Evolutionary conservation across 92 coral and sea anemone genomes (phyloP), one percentile per base, ranked within the genome.

Genomic region (Meandrina meandrites): DNA sequence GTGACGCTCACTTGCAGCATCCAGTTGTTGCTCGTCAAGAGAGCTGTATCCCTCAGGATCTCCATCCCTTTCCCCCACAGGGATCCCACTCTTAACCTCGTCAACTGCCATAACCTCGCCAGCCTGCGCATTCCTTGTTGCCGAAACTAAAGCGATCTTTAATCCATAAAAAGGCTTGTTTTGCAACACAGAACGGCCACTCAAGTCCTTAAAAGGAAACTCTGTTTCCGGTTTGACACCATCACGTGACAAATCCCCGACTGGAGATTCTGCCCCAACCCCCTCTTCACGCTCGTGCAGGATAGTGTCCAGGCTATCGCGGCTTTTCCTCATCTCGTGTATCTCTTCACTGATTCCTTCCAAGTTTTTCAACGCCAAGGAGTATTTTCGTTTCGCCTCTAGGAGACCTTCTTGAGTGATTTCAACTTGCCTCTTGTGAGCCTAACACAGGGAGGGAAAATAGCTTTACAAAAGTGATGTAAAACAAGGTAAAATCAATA

Each of bases 271-370:
- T 11, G 98, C 97, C 34, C 99, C 99, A 88, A 97, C 99, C 70
- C 99, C 99, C 72, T 93, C 91, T 60, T 96, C 96, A 53, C 99
- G 94, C 74, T 92, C 92, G 19, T 79, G 83, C 31, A 95, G 89
- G 35, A 87, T 79, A 1, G 79, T 69, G 90, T 92, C 90, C 78
- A 96, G 90, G 81, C 89, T 91, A 34, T 90, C 89, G 50, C 90
- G 90, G 88, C 96, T 95, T 83, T 91, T 88, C 18, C 99, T 91
- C 91, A 94, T 73, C 82, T 97, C 98, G 76, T 97, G 99, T 50
- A 97, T 97, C 82, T 96, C 96, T 79, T 97, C 99, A 57, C 99
- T 97, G 31, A 97, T 97, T 40, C 88, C 92, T 76, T 97, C 99
- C 32, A 97, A 89, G 84, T 92, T 95, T 85, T 90, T 92, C 37